These are phyloP conservation scores for Dufourea novaeangliae DNA, from an alignment of 1,140 invertebrate species.

Conservation along the genomic window DNA sequence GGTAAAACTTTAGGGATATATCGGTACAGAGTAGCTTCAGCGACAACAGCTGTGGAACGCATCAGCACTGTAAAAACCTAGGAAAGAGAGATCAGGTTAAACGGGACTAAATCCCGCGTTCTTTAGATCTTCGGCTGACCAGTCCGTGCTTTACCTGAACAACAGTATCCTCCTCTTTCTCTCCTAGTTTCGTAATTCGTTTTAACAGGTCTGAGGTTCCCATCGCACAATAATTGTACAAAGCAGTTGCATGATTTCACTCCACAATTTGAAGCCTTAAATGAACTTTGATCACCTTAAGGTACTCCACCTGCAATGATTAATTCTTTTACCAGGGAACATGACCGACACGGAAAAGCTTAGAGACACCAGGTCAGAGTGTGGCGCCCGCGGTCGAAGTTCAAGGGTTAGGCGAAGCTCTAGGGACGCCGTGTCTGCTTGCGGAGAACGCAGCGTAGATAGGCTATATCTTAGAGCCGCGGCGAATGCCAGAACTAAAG, in stretches of 20 bases:
- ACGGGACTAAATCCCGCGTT: no score
- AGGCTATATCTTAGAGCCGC: constrained; percentile 85
- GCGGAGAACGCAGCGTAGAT: constrained; percentile 86
- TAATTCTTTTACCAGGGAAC: constrained; percentile 80
- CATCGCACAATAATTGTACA: no score
- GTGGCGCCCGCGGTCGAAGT: constrained; percentile 78
- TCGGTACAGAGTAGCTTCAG: neutral
- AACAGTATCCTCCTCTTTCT: no score
- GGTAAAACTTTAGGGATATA: constrained; percentile 56
- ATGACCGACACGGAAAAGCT: constrained; percentile 88
- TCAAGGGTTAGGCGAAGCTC: constrained; percentile 75
- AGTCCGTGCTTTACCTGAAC: no score
- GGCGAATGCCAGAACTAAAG: constrained; percentile 77
- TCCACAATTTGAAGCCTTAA: no score
- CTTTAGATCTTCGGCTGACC: no score
- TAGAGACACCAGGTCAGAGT: constrained; percentile 80
- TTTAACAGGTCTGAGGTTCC: no score
- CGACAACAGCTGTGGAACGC: neutral
- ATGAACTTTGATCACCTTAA: no score
- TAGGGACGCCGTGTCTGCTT: constrained; percentile 80
- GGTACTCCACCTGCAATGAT: neutral
- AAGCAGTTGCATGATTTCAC: no score
- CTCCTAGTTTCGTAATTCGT: no score
- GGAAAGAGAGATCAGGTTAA: no score
- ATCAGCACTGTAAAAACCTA: no score